These are phyloP conservation scores for Capreolus pygargus DNA, from an alignment of 2,113 vertebrate genomes.

Conservation along the genomic window DNA sequence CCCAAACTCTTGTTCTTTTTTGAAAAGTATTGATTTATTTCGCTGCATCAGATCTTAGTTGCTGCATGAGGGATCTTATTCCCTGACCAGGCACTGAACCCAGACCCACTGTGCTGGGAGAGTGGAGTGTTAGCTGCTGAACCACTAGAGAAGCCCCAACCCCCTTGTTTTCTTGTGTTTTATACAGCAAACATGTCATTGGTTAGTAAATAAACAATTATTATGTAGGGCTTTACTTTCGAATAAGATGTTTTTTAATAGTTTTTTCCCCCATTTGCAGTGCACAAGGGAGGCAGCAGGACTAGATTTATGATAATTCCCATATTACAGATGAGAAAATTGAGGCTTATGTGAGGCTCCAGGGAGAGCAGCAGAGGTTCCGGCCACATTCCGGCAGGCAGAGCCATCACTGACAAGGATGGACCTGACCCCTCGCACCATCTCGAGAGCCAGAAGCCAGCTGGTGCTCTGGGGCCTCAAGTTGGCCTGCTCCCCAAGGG, in stretches of 20 bases:
- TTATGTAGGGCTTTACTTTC: not conserved
- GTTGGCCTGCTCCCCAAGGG: not conserved
- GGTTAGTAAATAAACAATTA: not conserved
- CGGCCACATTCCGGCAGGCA: not conserved
- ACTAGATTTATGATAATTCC: not conserved
- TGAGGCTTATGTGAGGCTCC: not conserved
- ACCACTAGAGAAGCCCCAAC: not conserved
- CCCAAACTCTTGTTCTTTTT: not conserved
- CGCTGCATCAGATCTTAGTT: accelerated
- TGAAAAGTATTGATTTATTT: not conserved
- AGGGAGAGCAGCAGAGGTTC: not conserved
- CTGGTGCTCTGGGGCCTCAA: not conserved
- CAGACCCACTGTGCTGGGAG: not conserved
- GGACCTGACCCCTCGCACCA: accelerated
- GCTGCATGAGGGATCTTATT: not conserved
- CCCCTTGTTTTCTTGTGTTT: not conserved
- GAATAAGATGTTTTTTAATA: not conserved
- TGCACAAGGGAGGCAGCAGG: not conserved
- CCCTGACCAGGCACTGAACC: not conserved
- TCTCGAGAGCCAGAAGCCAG: not conserved
- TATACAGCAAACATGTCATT: not conserved
- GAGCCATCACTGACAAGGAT: not conserved
- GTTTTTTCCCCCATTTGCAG: not conserved
- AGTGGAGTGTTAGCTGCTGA: not conserved
- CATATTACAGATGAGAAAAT: not conserved